phyloP scores from a whole-genome alignment of 2,113 vertebrate species.

The Pelecanus crispus region DNA sequence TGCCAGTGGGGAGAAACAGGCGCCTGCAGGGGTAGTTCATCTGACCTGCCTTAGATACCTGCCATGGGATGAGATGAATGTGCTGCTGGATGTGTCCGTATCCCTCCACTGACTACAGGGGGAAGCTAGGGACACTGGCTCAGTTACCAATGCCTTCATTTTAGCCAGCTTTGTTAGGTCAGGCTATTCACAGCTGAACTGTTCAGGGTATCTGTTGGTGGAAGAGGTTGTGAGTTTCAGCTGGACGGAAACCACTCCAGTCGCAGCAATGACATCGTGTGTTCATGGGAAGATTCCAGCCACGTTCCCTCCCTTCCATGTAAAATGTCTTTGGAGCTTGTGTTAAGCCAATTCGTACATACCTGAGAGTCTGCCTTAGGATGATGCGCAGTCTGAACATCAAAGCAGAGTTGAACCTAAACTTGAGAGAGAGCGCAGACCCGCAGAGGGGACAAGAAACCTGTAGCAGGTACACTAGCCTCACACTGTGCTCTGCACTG shows the following conservation, averaged over 20 bases:
- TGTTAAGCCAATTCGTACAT: not conserved
- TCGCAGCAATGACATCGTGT: not conserved
- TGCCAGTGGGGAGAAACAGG: not conserved
- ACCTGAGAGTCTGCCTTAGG: not conserved
- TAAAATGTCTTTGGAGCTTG: not conserved
- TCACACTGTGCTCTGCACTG: not conserved
- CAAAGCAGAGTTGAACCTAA: not conserved
- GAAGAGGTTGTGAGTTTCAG: not conserved
- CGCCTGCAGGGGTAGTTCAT: not conserved
- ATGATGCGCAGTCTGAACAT: not conserved
- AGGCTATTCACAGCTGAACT: not conserved
- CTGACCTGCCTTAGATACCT: not conserved
- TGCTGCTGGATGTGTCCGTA: not conserved
- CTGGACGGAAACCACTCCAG: not conserved
- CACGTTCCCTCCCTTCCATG: not conserved
- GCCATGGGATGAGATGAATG: not conserved
- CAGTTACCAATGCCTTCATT: not conserved
- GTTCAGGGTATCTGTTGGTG: not conserved
- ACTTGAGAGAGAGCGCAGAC: not conserved
- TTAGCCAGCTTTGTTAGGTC: not conserved
- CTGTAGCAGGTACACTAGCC: not conserved
- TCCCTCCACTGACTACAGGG: not conserved
- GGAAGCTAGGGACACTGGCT: not conserved
- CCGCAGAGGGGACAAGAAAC: not conserved
- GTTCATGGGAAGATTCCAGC: too few species aligned